Conservation (phyloP, 2,113 vertebrate species). For the Oryzias woworae region DNA sequence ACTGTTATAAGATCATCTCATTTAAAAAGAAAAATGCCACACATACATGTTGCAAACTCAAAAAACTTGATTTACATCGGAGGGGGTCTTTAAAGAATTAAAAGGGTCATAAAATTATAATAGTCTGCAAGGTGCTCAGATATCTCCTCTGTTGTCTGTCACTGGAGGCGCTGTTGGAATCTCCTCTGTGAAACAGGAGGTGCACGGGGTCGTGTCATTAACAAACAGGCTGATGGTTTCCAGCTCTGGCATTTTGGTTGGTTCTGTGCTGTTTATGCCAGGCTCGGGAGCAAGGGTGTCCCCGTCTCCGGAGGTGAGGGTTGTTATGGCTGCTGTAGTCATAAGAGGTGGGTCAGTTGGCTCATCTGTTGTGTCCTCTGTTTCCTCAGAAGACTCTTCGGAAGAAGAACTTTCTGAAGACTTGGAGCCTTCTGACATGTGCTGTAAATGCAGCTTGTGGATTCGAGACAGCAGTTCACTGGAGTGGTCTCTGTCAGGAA, state of each 20-base stretch:
- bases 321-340: conserved; percentile 1
- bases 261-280: background rate
- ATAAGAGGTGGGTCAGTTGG: background rate
- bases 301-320: background rate
- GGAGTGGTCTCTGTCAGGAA: background rate
- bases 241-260: background rate
- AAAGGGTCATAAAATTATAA: background rate
- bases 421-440: background rate
- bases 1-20: too few relatives aligned
- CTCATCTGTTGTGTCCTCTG: background rate
- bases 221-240: background rate
- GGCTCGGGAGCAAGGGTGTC: background rate
- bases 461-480: background rate
- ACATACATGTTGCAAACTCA: too few relatives aligned
- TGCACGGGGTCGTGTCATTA: background rate
- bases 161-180: conserved; percentile 8
- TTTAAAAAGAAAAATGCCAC: too few relatives aligned
- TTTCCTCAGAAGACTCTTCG: conserved; percentile 21
- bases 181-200: background rate
- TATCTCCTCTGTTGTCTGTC: conserved; percentile 55
- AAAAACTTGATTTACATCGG: too few relatives aligned
- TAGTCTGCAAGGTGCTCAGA: conserved; percentile 3
- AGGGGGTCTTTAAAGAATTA: background rate
- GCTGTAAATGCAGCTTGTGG: background rate
- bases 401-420: conserved; percentile 30